Evolutionary conservation across 2,888 invertebrate species (phyloP).

Genomic region (Bombylius discolor): DNA sequence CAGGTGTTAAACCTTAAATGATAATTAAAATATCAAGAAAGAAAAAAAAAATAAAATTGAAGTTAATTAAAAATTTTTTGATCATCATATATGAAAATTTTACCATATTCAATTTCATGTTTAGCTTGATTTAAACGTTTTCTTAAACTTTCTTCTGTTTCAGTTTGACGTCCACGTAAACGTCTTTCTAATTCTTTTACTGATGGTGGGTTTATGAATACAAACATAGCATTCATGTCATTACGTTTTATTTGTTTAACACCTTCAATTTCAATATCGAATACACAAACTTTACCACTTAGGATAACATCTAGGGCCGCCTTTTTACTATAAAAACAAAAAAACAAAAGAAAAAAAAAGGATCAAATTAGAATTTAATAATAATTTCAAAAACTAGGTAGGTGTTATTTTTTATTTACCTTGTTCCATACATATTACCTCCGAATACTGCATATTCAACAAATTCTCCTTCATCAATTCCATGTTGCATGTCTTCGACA

Average conservation of each 20-base stretch:
- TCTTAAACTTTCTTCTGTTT: slow-evolving; percentile 72
- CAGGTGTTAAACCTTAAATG: slow-evolving; percentile 43
- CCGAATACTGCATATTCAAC: slow-evolving; percentile 86
- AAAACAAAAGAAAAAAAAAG: neutral
- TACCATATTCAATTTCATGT: slow-evolving; percentile 75
- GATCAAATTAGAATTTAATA: slow-evolving; percentile 4
- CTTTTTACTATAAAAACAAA: slow-evolving; percentile 49
- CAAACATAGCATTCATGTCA: slow-evolving; percentile 66
- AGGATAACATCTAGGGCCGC: slow-evolving; percentile 70
- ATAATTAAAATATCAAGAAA: too few species aligned
- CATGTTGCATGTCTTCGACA: slow-evolving; percentile 60
- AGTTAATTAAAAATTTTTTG: slow-evolving; percentile 4
- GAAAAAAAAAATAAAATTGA: neutral
- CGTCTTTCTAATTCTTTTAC: slow-evolving; percentile 62
- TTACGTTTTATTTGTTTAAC: slow-evolving; percentile 78
- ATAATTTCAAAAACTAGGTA: neutral
- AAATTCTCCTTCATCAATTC: slow-evolving; percentile 70
- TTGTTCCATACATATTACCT: slow-evolving; percentile 93
- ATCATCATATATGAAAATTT: slow-evolving; percentile 9
- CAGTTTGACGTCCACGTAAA: slow-evolving; percentile 69
- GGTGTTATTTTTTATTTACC: slow-evolving; percentile 42
- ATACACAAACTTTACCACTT: slow-evolving; percentile 75
- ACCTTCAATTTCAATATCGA: slow-evolving; percentile 93
- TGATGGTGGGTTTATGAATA: slow-evolving; percentile 90
- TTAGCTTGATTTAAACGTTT: slow-evolving; percentile 65